Conservation (phyloP, 2,797 vertebrate species). For the Loriculus beryllinus region DNA sequence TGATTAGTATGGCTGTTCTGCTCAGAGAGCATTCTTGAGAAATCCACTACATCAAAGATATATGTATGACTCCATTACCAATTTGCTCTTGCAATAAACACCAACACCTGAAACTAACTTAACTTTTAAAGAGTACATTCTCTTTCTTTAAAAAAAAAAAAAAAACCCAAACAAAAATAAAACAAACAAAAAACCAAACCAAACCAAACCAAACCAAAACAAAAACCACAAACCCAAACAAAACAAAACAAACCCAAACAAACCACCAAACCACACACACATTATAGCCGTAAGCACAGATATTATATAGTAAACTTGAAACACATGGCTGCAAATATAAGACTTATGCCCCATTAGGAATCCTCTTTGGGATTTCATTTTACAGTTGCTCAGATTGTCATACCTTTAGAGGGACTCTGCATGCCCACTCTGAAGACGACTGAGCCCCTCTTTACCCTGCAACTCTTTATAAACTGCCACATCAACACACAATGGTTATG, state of each 20-base stretch:
- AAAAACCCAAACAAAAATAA: background rate
- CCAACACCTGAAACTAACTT: background rate
- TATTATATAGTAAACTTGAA: background rate
- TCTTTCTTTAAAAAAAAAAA: background rate
- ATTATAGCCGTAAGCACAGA: background rate
- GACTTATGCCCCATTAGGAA: background rate
- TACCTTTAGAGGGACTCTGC: background rate
- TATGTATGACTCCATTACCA: background rate
- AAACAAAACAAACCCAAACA: too few relatives aligned
- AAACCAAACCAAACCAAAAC: too few relatives aligned
- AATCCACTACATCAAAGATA: background rate
- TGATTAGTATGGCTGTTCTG: background rate
- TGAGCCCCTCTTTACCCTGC: background rate
- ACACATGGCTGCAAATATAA: background rate
- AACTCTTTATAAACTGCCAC: background rate
- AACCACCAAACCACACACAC: background rate
- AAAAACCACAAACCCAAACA: too few relatives aligned
- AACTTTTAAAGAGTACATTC: background rate
- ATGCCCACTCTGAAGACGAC: fast-evolving
- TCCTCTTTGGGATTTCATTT: background rate
- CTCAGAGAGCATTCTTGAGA: background rate
- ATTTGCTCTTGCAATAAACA: background rate
- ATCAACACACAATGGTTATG: fast-evolving
- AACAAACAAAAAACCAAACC: too few relatives aligned
- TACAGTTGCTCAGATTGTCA: background rate